These are phyloP conservation scores for Limnodromus scolopaceus DNA, from an alignment of 2,797 vertebrate genomes.

Conservation along the genomic window DNA sequence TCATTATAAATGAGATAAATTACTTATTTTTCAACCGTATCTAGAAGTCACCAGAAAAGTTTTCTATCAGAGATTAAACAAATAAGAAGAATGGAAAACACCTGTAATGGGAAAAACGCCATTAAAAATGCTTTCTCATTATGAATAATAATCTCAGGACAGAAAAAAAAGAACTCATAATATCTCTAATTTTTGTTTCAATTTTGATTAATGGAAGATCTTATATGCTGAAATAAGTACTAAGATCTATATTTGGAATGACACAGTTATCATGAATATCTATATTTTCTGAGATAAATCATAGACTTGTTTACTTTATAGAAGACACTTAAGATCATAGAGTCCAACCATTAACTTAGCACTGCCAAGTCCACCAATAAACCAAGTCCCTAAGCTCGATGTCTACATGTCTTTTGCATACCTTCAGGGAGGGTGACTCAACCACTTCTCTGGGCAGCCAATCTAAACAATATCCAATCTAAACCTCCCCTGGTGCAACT, in stretches of 20 bases:
- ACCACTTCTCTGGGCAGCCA: not conserved
- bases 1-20: not conserved
- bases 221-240: not conserved
- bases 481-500: not conserved
- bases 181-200: not conserved
- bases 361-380: not conserved
- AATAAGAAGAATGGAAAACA: not conserved
- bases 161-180: not conserved
- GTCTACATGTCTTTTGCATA: not conserved
- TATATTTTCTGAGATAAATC: not conserved
- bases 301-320: not conserved
- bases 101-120: not conserved
- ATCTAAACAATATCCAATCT: not conserved
- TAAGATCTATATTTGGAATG: not conserved
- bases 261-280: not conserved
- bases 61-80: not conserved
- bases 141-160: not conserved
- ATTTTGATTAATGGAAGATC: not conserved
- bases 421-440: not conserved
- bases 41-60: not conserved
- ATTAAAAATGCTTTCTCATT: not conserved
- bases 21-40: not conserved
- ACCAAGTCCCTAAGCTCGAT: not conserved
- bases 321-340: not conserved
- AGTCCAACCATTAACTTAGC: not conserved